Percentiles rank a stretch among this genome's conserved stretches.
These are phyloP conservation scores for Lysandra coridon DNA, from an alignment of 2,888 invertebrate species.

Conservation along the genomic window DNA sequence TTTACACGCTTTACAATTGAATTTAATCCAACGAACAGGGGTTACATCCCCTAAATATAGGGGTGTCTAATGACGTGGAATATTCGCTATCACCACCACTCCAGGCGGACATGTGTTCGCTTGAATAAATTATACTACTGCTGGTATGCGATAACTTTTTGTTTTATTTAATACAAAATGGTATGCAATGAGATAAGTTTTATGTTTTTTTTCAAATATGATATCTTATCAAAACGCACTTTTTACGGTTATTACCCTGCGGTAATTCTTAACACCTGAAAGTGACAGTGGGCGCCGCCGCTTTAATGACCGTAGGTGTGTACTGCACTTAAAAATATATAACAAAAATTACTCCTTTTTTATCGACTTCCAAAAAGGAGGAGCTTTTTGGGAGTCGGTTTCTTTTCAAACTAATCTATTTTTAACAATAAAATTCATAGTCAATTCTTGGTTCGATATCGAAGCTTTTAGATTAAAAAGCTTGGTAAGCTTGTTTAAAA, in stretches of 20 bases:
- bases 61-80: conserved; percentile 46
- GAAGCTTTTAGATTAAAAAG: too few species aligned
- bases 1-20: conserved; percentile 30
- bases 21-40: conserved; percentile 18
- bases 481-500: too few species aligned
- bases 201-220: background rate
- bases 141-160: conserved; percentile 20
- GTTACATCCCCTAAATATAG: conserved; percentile 27
- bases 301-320: background rate
- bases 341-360: too few species aligned
- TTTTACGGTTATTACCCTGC: background rate
- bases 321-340: background rate
- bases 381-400: too few species aligned
- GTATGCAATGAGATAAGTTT: background rate
- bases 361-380: too few species aligned
- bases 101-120: conserved; percentile 29
- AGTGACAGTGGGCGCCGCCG: background rate
- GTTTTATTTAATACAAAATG: background rate
- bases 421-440: too few species aligned
- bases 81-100: conserved; percentile 40
- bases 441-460: too few species aligned
- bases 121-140: conserved; percentile 30
- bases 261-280: background rate
- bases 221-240: conserved; percentile 11
- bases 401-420: too few species aligned